Base-by-base conservation (phyloP, 2,888 invertebrate genomes). In the Bombyx huttoni region DNA sequence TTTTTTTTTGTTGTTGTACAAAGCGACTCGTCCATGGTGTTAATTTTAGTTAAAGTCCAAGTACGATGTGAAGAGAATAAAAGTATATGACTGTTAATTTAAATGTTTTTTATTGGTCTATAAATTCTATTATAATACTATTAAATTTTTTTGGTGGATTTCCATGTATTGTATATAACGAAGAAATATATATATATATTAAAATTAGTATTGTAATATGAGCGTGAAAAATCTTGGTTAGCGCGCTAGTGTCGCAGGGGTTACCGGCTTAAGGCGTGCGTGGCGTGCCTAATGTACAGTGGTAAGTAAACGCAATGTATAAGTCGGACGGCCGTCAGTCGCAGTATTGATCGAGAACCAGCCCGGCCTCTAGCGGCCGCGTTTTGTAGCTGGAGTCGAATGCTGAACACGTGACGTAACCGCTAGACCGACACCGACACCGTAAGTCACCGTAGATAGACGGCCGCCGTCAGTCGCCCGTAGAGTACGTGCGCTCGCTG, bases 361-460 rank as follows among this genome's bases (percentile, higher is more conserved):
- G 59, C 53, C 51, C 60, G 58, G 57, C 54, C 50, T 50, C 46
- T 46, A 40, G 34, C 52, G 58, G 49, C 64, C 64, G 61, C 67
- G 63, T 64, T 61, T 67, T 67, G 66, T 68, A 70, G 70, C 80
- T 81, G 81, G 24, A 24, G 24, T 24, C 24, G 24, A 24, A 24
- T 5, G 82, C 82, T 75, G 77, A 65, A 57, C 59, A 67, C 62
- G 73, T 84, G 83, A 83, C 83, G 82, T 81, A 80, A 78, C 66
- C 54, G 69, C 64, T 72, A 75, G 77, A 75, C 77, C 76, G 67
- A 73, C 81, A 73, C 78, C 69, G 78, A 80, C 73, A 78, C 81
- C 46, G 53, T 52, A 54, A 24, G 24, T 24, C 24, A 24, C 24
- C 24, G 24, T 40, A 10, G 40, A 40, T 40, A 40, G 66, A 79